Base-by-base conservation (phyloP, 1,140 invertebrate genomes). In the Lamellibrachia luymesi region DNA sequence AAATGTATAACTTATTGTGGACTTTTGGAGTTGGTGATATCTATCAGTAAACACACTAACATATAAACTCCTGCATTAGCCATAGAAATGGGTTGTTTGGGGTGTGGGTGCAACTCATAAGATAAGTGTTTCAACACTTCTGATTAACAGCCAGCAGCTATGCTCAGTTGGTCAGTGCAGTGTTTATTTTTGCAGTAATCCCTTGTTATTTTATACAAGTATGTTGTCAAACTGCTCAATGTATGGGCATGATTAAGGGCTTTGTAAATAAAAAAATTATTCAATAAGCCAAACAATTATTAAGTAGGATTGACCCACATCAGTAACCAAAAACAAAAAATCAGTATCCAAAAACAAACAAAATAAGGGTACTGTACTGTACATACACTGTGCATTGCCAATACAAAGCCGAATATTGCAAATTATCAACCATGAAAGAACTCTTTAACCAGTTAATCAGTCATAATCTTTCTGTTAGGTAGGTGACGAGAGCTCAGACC, bases 121-220 rank as follows among this genome's bases (percentile, higher is more conserved):
- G 64, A 80, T 80, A 80, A 80, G 64, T 56, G 13, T 22, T 10
- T 80, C 17, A 80, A 22, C 64, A 80, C 64, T 56, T 56, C 52
- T 80, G 64, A 80, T 80, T 80, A 80, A 1, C 13, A 80, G 64
- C 7, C 2, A 22, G 4, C 5, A 80, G 13, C 17, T 80, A 22
- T 80, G 64, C 38, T 38, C 38, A 38, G 38, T 38, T 38, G 38
- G 64, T 2, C 17, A 80, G 4, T 80, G 64, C 2, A 80, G 13
- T 56, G 52, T 56, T 56, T 56, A 56, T 56, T 1, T 56, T 56
- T 56, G 52, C 13, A 56, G 13, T 56, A 56, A 56, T 56, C 13
- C 6, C 13, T 6, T 64, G 27, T 94, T 94, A n/a, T 52, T 92
- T 13, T 52, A 50, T n/a, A 90, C 7, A 90, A 38, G 38, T 38